These are phyloP conservation scores for Cryptophagus acutangulus DNA, from an alignment of 2,888 invertebrate genomes.

Conservation along the genomic window DNA sequence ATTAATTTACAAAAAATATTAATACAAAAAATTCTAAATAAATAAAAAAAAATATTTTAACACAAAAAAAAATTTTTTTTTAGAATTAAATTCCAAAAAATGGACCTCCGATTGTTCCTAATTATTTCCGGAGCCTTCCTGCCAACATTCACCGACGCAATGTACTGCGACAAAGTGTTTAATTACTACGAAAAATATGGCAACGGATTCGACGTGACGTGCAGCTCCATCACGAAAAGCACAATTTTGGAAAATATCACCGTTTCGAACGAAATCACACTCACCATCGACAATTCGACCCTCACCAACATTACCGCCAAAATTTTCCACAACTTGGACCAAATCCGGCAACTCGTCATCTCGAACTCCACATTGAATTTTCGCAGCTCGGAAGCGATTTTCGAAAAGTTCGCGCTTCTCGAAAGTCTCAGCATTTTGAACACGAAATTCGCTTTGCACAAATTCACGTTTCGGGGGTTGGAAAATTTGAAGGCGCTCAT, in stretches of 20 bases:
- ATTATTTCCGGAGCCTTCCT: too few relatives aligned
- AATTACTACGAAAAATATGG: slow-evolving; percentile 39
- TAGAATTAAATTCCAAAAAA: too few relatives aligned
- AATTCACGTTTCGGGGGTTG: slow-evolving; percentile 24
- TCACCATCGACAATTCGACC: slow-evolving; percentile 37
- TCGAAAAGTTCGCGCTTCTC: slow-evolving; percentile 25
- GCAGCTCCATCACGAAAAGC: slow-evolving; percentile 31
- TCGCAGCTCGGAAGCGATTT: slow-evolving; percentile 22
- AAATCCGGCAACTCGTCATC: slow-evolving; percentile 35
- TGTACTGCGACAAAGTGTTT: slow-evolving; percentile 38
- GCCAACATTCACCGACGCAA: too few relatives aligned
- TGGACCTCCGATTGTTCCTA: too few relatives aligned
- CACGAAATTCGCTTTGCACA: slow-evolving; percentile 23
- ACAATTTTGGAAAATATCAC: slow-evolving; percentile 36
- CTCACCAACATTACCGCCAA: slow-evolving; percentile 27
- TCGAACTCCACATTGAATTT: slow-evolving; percentile 30
- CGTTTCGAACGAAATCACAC: slow-evolving; percentile 38
- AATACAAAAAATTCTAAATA: too few relatives aligned
- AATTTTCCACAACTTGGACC: slow-evolving; percentile 35
- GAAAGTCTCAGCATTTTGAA: slow-evolving; percentile 27
- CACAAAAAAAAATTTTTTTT: too few relatives aligned
- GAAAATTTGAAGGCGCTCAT: too few relatives aligned
- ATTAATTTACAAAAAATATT: too few relatives aligned
- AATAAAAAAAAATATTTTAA: too few relatives aligned
- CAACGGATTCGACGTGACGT: slow-evolving; percentile 41